Evolutionary conservation across 2,797 vertebrate genomes (phyloP).

Genomic region (Antrozous pallidus): DNA sequence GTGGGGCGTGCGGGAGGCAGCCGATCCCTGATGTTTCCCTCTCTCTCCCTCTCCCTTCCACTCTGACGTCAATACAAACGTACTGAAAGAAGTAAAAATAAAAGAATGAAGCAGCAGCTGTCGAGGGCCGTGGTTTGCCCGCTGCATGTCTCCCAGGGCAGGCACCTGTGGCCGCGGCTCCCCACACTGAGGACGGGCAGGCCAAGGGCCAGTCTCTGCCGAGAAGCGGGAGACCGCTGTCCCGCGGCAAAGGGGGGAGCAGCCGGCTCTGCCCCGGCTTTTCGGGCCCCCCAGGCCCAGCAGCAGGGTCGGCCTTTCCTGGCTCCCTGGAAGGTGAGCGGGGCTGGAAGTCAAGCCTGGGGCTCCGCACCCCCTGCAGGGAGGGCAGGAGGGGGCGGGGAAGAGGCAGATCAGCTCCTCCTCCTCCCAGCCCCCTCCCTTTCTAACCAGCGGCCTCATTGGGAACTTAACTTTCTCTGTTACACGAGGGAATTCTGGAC

Average conservation of each 20-base stretch:
- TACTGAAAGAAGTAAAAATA: no score
- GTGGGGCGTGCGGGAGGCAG: no score
- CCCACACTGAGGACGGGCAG: fast-evolving
- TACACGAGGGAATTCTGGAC: background rate
- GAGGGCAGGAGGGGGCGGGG: background rate
- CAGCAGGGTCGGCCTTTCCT: fast-evolving
- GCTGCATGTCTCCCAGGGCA: fast-evolving
- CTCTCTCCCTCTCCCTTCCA: no score
- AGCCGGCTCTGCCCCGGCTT: background rate
- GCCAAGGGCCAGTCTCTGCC: background rate
- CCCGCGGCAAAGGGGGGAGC: no score
- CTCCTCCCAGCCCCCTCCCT: background rate
- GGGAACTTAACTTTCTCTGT: background rate
- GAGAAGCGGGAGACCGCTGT: fast-evolving
- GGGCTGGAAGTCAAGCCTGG: fast-evolving
- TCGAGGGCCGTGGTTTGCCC: fast-evolving
- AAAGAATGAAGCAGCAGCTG: background rate
- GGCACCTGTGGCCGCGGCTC: fast-evolving
- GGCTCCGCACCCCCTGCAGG: background rate
- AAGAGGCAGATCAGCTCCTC: fast-evolving
- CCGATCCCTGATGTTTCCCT: no score
- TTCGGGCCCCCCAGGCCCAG: fast-evolving
- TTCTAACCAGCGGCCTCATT: background rate
- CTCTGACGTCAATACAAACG: no score
- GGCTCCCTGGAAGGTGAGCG: background rate